phyloP scores from a whole-genome alignment of 2,113 vertebrate genomes.

The Gallinago undulata region DNA sequence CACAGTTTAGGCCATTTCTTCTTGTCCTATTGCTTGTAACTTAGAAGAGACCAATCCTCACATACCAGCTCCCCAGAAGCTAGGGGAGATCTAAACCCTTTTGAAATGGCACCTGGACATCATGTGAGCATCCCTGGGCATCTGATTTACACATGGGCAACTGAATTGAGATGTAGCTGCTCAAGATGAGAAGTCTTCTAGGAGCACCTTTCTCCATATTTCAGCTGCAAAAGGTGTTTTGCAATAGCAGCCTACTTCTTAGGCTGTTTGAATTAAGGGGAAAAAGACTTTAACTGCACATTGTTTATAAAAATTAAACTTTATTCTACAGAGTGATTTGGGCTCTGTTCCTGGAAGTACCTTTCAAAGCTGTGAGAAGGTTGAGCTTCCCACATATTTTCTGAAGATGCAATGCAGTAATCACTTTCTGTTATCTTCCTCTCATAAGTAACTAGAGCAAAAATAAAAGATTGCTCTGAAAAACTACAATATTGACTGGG shows the following conservation, averaged over 20 bases:
- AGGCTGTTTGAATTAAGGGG: neutral
- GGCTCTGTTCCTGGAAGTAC: neutral
- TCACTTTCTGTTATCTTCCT: neutral
- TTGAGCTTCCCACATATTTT: neutral
- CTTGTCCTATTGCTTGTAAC: neutral
- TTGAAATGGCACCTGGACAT: neutral
- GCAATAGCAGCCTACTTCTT: neutral
- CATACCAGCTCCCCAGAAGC: neutral
- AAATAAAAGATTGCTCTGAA: neutral
- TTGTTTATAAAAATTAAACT: neutral
- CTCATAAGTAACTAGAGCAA: neutral
- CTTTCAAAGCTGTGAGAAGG: neutral
- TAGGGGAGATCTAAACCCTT: neutral
- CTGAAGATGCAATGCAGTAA: neutral
- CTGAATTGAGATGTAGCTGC: neutral
- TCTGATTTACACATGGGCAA: neutral
- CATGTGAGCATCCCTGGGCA: neutral
- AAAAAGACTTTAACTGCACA: neutral
- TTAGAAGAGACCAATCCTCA: neutral
- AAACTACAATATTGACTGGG: neutral
- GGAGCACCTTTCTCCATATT: neutral
- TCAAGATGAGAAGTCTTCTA: neutral
- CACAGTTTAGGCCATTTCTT: neutral
- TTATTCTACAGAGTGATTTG: neutral
- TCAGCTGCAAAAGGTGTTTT: neutral